Evolutionary conservation across 37 sponge, comb jelly and placozoan genomes (phyloP), one percentile per base, ranked within the genome.

Genomic region (Ephydatia muelleri): DNA sequence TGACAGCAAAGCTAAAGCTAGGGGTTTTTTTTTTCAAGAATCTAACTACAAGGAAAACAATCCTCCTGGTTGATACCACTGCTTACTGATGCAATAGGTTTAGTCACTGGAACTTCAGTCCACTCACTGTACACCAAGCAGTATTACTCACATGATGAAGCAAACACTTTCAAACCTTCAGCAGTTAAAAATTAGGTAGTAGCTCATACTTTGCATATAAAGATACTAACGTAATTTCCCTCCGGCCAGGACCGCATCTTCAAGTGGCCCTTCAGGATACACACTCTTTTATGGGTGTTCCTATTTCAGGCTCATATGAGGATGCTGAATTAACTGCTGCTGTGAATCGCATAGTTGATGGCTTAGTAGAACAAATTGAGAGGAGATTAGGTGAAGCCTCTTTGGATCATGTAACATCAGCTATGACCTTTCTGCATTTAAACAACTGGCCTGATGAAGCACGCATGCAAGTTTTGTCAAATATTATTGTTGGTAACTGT

Each of bases 221-320:
- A 57, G 57, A 19, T 57, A 57, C 57, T 57, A 57, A 57, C 16
- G 57, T 57, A 57, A 57, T 57, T 57, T 57, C 57, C 57, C 57
- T 57, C 57, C 9, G 57, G 57, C 57, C 57, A 4, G 57, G 57
- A 57, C 19, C 19, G 16, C 9, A 57, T 57, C 57, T 57, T 57
- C 57, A 57, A 57, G 57, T 57, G 16, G 57, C 57, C 57, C 57
- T 57, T 57, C 57, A 57, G 57, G 57, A 57, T 57, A 57, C 19
- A 57, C 57, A 57, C 57, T 57, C 57, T 57, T 57, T 57, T 57
- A 57, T 57, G 57, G 57, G 57, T 57, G 57, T 57, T 11, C 57
- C 57, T 57, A 57, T 57, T 57, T 57, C 57, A 57, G 57, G 57
- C 57, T 57, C 57, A 57, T 57, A 57, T 57, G 57, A 57, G 57